Evolutionary conservation across 23 tunicate species (phyloP).

Genomic region (Trididemnum miniatum): DNA sequence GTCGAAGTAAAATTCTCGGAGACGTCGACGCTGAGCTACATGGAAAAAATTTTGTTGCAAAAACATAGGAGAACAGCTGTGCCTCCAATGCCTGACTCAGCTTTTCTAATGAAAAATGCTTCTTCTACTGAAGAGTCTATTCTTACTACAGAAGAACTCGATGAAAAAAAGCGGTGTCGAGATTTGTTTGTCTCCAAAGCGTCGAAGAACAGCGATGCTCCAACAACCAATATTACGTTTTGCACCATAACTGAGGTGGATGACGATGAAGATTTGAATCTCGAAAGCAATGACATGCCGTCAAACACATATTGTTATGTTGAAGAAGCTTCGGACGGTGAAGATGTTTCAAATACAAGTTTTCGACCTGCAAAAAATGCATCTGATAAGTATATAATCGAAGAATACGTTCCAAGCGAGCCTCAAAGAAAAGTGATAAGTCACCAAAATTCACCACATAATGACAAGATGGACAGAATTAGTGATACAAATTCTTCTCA

Average conservation of each 20-base stretch:
- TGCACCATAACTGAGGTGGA: background rate
- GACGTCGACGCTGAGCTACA: slow-evolving; percentile 61
- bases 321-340: slow-evolving; percentile 45
- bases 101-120: background rate
- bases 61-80: slow-evolving; percentile 73
- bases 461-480: background rate
- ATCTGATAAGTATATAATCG: background rate
- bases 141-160: slow-evolving; percentile 48
- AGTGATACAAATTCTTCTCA: background rate
- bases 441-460: background rate
- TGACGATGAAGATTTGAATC: background rate
- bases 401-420: too few relatives aligned
- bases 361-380: background rate
- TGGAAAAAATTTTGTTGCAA: slow-evolving; percentile 66
- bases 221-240: background rate
- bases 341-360: slow-evolving; percentile 10
- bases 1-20: slow-evolving; percentile 64
- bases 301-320: slow-evolving; percentile 30
- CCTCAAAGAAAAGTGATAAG: background rate
- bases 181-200: slow-evolving; percentile 58
- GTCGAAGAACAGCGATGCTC: background rate
- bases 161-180: slow-evolving; percentile 52
- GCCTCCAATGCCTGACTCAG: slow-evolving; percentile 61
- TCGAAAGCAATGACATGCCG: background rate
- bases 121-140: background rate